Conservation (phyloP, 2,797 vertebrate species). For the Liasis olivaceus region DNA sequence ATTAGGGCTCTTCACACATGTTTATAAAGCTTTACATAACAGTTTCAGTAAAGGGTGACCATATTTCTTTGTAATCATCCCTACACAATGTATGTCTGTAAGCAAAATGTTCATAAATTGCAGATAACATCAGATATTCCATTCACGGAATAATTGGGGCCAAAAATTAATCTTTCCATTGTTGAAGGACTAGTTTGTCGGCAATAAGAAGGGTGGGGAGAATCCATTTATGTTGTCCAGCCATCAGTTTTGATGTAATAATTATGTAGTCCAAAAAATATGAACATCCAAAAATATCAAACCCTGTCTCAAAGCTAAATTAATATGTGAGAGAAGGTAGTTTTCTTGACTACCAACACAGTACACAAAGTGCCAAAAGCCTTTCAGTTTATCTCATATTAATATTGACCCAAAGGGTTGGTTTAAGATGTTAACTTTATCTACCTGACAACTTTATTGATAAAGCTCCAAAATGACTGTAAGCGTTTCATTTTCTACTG, state of each 20-base stretch:
- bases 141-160: neutral
- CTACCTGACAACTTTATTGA: conserved; percentile 38
- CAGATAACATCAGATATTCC: neutral
- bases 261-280: neutral
- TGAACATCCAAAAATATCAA: neutral
- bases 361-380: neutral
- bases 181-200: neutral
- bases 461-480: neutral
- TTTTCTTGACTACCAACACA: conserved; percentile 3
- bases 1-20: no score
- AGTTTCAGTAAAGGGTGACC: neutral
- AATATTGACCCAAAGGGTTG: conserved; percentile 66
- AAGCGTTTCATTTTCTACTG: neutral
- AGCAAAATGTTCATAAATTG: neutral
- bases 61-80: neutral
- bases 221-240: neutral
- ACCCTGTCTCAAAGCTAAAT: neutral
- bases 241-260: neutral
- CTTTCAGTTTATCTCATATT: conserved; percentile 47
- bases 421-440: conserved; percentile 27
- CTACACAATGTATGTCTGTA: neutral
- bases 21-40: neutral
- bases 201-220: neutral
- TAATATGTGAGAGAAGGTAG: conserved; percentile 13
- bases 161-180: neutral